A percentile compares a stretch with the other conserved stretches of the same genome.
These are phyloP conservation scores for Triops longicaudatus DNA, from an alignment of 1,140 invertebrate species.

Conservation along the genomic window DNA sequence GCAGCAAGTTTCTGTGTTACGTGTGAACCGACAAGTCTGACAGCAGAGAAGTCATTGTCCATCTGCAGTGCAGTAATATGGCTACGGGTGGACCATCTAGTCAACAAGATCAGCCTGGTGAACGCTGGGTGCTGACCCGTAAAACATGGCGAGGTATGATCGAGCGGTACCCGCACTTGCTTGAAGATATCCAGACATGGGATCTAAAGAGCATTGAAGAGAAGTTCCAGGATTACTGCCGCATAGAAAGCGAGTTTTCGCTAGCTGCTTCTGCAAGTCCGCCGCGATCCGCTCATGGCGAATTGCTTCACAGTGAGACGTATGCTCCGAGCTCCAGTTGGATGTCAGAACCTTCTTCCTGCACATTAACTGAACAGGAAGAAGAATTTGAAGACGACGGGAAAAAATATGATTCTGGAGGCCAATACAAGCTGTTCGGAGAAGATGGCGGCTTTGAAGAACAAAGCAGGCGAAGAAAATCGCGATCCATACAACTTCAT, in stretches of 20 bases:
- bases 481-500: neutral
- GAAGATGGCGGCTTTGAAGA: constrained; percentile 29
- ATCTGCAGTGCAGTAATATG: neutral
- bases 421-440: neutral
- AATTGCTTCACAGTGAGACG: neutral
- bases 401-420: constrained; percentile 35
- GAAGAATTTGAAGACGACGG: constrained; percentile 37
- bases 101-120: constrained; percentile 34
- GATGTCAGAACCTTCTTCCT: constrained; percentile 43
- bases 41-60: neutral
- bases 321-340: neutral
- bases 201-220: neutral
- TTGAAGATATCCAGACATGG: constrained; percentile 47
- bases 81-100: neutral
- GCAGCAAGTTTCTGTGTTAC: neutral
- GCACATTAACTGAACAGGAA: constrained; percentile 36
- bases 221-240: constrained; percentile 17
- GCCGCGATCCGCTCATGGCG: neutral
- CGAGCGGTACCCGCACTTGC: constrained; percentile 75
- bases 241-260: neutral
- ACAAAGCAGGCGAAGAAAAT: constrained; percentile 21
- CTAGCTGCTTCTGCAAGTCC: neutral
- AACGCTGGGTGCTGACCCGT: constrained; percentile 73
- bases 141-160: constrained; percentile 87
- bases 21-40: neutral